Evolutionary conservation across 2,797 vertebrate species (phyloP).

Genomic region (Dallia pectoralis): DNA sequence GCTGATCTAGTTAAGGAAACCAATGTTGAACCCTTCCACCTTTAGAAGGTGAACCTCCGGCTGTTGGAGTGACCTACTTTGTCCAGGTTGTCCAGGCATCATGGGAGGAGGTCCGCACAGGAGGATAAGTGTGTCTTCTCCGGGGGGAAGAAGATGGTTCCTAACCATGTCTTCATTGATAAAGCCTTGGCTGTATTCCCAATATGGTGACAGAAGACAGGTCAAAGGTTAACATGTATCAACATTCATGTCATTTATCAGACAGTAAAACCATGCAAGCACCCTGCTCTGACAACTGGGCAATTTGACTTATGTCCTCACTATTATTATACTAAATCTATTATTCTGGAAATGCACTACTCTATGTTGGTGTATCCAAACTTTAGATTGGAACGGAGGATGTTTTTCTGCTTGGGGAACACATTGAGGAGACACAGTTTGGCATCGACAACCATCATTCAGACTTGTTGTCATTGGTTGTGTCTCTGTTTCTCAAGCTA

Average conservation of each 20-base stretch:
- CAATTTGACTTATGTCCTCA: no score
- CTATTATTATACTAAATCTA: no score
- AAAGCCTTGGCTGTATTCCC: constrained; percentile 93
- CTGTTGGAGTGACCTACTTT: constrained; percentile 81
- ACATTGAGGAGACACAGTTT: no score
- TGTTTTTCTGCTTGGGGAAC: no score
- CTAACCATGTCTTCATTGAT: constrained; percentile 91
- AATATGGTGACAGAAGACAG: constrained; percentile 67
- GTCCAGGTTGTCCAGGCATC: constrained; percentile 95
- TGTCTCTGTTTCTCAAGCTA: no score
- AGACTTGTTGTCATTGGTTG: no score
- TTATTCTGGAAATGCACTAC: no score
- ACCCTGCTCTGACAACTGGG: no score
- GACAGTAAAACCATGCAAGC: no score
- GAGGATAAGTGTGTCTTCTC: constrained; percentile 83
- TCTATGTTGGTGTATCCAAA: no score
- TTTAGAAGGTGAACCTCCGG: constrained; percentile 81
- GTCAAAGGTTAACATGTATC: background rate
- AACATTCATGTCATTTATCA: no score
- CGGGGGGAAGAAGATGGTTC: constrained; percentile 80
- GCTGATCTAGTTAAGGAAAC: background rate
- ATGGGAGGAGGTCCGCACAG: constrained; percentile 97
- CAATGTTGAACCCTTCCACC: background rate
- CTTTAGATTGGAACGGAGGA: background rate
- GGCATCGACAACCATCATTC: no score